Conservation (phyloP, 2,113 vertebrate genomes). For the Sander vitreus region DNA sequence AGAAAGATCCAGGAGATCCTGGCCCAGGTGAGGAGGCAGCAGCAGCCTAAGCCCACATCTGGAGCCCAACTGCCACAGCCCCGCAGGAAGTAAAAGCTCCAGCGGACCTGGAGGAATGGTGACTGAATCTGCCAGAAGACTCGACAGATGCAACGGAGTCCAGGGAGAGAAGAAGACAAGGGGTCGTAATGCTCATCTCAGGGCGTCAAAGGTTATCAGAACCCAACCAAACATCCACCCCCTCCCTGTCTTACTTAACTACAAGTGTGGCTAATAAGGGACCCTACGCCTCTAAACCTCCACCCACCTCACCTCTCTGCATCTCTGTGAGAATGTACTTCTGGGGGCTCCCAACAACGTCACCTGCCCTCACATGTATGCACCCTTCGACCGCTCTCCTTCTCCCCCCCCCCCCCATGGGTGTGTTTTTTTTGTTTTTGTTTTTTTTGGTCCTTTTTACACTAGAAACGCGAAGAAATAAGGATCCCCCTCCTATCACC, state of each 20-base stretch:
- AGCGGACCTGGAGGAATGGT: slow-evolving; percentile 65
- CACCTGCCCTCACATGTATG: slow-evolving; percentile 71
- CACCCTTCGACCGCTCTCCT: slow-evolving; percentile 65
- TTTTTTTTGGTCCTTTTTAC: slow-evolving; percentile 50
- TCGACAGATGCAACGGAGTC: slow-evolving; percentile 66
- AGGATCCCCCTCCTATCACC: slow-evolving; percentile 83
- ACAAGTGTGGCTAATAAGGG: slow-evolving; percentile 57
- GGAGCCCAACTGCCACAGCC: slow-evolving; percentile 87
- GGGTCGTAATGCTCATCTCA: slow-evolving; percentile 72
- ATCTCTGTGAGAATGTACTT: slow-evolving; percentile 94
- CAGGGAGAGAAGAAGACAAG: slow-evolving; percentile 41
- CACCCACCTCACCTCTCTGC: slow-evolving; percentile 80
- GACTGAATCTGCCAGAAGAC: slow-evolving; percentile 72
- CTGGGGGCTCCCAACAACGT: slow-evolving; percentile 90
- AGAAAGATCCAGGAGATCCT: slow-evolving; percentile 99
- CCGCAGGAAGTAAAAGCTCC: slow-evolving; percentile 90
- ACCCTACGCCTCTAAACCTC: slow-evolving; percentile 44
- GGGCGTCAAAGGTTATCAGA: slow-evolving; percentile 73
- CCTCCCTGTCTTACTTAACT: slow-evolving; percentile 61
- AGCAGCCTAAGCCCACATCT: slow-evolving; percentile 88
- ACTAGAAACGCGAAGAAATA: slow-evolving; percentile 71
- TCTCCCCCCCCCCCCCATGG: slow-evolving; percentile 29
- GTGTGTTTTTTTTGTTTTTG: slow-evolving; percentile 48
- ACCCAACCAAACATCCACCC: slow-evolving; percentile 70
- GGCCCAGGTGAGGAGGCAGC: slow-evolving; percentile 97